These are phyloP conservation scores for Diplolepis rosae DNA, from an alignment of 2,888 invertebrate genomes.

Conservation along the genomic window DNA sequence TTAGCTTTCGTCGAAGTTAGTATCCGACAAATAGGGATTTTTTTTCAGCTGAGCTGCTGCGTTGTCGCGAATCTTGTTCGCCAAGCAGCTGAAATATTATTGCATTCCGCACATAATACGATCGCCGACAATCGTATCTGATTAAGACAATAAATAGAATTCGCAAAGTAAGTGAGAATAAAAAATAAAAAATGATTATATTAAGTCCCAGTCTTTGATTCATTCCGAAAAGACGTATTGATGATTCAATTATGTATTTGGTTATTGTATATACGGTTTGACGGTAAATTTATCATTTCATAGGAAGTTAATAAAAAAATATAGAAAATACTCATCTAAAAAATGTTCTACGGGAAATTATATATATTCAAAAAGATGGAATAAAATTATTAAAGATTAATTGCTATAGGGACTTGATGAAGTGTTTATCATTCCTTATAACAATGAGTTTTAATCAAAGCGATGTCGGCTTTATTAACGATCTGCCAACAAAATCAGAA, in stretches of 20 bases:
- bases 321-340: too few species aligned
- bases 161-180: neutral
- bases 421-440: neutral
- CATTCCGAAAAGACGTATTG: neutral
- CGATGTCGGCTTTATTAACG: constrained; percentile 14
- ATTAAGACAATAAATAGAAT: neutral
- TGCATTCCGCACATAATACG: constrained; percentile 33
- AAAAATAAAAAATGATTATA: neutral
- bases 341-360: too few species aligned
- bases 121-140: constrained; percentile 3
- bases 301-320: too few species aligned
- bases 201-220: neutral
- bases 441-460: constrained; percentile 20
- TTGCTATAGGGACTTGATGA: neutral
- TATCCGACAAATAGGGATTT: constrained; percentile 44
- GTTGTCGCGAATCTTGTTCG: constrained; percentile 46
- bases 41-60: constrained; percentile 38
- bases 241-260: neutral
- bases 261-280: too few species aligned
- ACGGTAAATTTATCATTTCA: too few species aligned
- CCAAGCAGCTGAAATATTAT: constrained; percentile 44
- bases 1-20: constrained; percentile 46
- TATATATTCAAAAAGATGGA: neutral
- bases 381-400: neutral
- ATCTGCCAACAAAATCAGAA: constrained; percentile 25